Conservation (phyloP, 2,113 vertebrate species). For the Cnemophilus loriae region DNA sequence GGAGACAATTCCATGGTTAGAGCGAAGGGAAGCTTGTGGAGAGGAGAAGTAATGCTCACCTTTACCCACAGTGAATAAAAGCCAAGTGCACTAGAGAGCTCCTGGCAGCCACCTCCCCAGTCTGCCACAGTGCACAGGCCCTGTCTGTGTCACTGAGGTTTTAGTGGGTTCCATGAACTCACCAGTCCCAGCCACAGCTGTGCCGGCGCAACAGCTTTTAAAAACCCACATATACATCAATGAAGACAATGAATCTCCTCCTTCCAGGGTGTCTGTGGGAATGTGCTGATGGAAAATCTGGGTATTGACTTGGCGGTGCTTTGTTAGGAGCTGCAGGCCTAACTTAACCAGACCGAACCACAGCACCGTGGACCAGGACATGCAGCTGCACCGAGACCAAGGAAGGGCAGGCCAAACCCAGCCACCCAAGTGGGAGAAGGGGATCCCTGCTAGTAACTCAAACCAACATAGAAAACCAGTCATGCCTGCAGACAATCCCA, state of each 20-base stretch:
- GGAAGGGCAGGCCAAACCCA: neutral
- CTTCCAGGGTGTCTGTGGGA: neutral
- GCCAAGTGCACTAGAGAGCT: neutral
- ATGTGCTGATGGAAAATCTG: neutral
- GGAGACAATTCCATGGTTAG: neutral
- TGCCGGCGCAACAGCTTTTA: neutral
- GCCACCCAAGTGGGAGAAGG: neutral
- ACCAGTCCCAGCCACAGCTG: neutral
- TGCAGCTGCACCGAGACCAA: neutral
- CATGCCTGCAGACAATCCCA: rapidly evolving
- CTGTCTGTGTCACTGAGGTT: neutral
- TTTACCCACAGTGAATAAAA: neutral
- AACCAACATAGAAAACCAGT: neutral
- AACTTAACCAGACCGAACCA: rapidly evolving
- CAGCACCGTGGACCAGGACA: rapidly evolving
- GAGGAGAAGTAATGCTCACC: neutral
- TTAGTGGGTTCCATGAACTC: neutral
- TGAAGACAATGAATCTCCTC: neutral
- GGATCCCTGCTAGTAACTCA: neutral
- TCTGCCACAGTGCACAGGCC: neutral
- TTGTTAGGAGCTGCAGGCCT: neutral
- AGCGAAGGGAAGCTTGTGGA: neutral
- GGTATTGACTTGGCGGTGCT: rapidly evolving
- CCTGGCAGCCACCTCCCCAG: neutral
- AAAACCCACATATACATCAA: neutral